Percentiles rank a stretch among this genome's conserved stretches.
Evolutionary conservation across 2,113 vertebrate species (phyloP).

Genomic region (Cyprinodon brontotheroides): DNA sequence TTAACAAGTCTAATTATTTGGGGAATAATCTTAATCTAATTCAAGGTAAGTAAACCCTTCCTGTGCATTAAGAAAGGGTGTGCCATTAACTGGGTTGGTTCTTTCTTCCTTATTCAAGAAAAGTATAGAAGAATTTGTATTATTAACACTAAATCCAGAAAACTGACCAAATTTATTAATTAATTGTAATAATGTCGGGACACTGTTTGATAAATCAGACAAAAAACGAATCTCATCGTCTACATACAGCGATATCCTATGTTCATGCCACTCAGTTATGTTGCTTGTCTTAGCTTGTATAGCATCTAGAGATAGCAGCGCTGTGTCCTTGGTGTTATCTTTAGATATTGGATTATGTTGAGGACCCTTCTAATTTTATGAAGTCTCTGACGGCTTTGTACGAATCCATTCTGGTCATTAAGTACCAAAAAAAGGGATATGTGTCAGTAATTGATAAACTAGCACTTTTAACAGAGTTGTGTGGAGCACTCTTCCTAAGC

Average conservation of each 20-base stretch:
- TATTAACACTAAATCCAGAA: not conserved
- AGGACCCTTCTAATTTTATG: not conserved
- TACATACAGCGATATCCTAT: not conserved
- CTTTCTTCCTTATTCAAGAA: not conserved
- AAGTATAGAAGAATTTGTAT: not conserved
- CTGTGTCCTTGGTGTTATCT: not conserved
- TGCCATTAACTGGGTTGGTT: not conserved
- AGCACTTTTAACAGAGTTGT: too few relatives aligned
- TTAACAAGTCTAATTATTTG: too few relatives aligned
- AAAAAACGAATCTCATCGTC: not conserved
- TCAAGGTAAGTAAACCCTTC: not conserved
- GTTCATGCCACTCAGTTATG: not conserved
- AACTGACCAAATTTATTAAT: not conserved
- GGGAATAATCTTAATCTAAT: too few relatives aligned
- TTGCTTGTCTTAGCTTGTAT: not conserved
- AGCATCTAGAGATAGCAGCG: conserved; percentile 3
- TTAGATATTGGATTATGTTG: not conserved
- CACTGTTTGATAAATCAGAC: not conserved
- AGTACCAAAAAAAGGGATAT: conserved; percentile 1
- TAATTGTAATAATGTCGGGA: not conserved
- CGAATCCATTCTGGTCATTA: conserved; percentile 4
- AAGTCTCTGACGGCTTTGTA: not conserved
- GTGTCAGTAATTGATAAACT: too few relatives aligned
- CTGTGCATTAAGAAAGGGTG: not conserved
- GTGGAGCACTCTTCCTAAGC: too few relatives aligned